Conservation (phyloP, 2,113 vertebrate genomes). For the Xyrauchen texanus region DNA sequence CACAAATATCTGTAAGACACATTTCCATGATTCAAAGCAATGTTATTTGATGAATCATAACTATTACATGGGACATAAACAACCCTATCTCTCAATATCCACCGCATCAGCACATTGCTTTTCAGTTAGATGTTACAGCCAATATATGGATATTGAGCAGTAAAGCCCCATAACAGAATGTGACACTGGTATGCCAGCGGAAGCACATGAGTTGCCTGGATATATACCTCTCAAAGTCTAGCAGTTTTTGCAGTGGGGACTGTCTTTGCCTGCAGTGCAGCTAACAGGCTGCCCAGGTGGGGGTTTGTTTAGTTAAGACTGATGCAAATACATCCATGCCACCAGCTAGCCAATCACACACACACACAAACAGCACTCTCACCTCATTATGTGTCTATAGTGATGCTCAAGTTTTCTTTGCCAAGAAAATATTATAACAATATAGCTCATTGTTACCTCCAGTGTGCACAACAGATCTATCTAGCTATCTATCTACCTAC, state of each 20-base stretch:
- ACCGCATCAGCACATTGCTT: conserved; percentile 31
- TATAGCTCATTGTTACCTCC: conserved; percentile 11
- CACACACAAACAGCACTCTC: neutral
- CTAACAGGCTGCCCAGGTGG: conserved; percentile 32
- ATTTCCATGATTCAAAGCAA: neutral
- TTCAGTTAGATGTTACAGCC: conserved; percentile 28
- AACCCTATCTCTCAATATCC: conserved; percentile 28
- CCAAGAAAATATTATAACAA: conserved; percentile 12
- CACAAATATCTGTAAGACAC: neutral
- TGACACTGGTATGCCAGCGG: conserved; percentile 9
- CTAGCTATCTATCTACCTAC: no score
- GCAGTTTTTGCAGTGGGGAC: conserved; percentile 21
- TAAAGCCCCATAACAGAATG: neutral
- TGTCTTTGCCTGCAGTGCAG: conserved; percentile 39
- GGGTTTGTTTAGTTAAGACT: conserved; percentile 47
- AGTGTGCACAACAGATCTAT: neutral
- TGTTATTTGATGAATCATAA: conserved; percentile 17
- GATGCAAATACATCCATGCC: conserved; percentile 18
- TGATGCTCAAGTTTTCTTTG: conserved; percentile 17
- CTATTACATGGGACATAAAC: conserved; percentile 2
- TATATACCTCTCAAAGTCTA: conserved; percentile 35
- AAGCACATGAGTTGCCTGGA: conserved; percentile 21
- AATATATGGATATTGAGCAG: conserved; percentile 11
- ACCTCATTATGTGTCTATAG: conserved; percentile 35
- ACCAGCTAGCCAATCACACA: conserved; percentile 20